phyloP scores from a whole-genome alignment of 2,888 invertebrate genomes.

The Chironomus tentans region DNA sequence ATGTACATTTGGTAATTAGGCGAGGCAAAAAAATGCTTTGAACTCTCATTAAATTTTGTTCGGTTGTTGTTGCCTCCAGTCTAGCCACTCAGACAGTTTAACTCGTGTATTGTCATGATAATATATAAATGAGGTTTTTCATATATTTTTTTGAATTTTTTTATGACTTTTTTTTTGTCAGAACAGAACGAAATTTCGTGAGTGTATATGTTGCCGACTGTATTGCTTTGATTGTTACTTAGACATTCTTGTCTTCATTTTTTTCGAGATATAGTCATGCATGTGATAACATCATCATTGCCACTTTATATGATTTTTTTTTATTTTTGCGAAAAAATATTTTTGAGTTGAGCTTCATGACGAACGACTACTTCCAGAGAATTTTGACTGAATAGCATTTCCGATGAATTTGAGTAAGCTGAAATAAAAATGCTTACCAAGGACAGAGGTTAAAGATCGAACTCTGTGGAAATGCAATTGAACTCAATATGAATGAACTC shows the following conservation, averaged over 20 bases:
- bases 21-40: background rate
- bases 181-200: background rate
- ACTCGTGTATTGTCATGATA: constrained; percentile 22
- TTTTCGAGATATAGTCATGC: too few relatives aligned
- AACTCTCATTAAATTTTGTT: background rate
- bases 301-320: background rate
- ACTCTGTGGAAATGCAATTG: too few relatives aligned
- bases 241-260: too few relatives aligned
- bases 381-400: too few relatives aligned
- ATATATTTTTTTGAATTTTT: background rate
- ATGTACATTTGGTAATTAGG: background rate
- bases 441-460: too few relatives aligned
- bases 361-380: too few relatives aligned
- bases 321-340: too few relatives aligned
- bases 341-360: too few relatives aligned
- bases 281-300: background rate
- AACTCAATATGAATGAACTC: too few relatives aligned
- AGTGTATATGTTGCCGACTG: background rate
- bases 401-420: too few relatives aligned
- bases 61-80: constrained; percentile 15
- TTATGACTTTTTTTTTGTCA: background rate
- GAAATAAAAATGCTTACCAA: too few relatives aligned
- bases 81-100: constrained; percentile 22
- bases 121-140: background rate
- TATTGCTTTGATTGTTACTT: background rate